Percentiles rank a stretch among this genome's conserved stretches.
Conservation (phyloP, 2,113 vertebrate species). For the Mormoops blainvillei region DNA sequence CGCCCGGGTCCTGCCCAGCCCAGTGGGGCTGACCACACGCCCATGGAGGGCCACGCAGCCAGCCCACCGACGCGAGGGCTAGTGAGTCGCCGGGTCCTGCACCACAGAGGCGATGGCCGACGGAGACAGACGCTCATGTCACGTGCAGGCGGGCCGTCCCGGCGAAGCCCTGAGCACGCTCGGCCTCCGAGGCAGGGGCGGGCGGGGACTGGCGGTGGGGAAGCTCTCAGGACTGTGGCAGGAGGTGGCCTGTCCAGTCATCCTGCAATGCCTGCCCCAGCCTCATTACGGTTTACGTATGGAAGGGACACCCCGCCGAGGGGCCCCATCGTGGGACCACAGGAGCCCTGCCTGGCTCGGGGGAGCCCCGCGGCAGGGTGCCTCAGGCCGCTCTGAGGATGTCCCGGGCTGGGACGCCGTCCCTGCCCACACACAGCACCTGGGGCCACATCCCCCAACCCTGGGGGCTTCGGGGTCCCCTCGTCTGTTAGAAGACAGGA, state of each 20-base stretch:
- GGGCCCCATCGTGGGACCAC: accelerated
- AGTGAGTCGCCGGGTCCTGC: too few species aligned
- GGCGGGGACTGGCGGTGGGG: accelerated
- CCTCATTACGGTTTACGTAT: accelerated
- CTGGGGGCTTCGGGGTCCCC: too few species aligned
- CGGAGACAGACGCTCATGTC: not conserved
- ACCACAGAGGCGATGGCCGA: not conserved
- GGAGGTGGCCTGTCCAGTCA: accelerated
- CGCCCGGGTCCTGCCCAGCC: too few species aligned
- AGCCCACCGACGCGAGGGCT: too few species aligned
- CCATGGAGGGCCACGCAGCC: too few species aligned
- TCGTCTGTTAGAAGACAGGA: accelerated
- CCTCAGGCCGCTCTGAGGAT: accelerated
- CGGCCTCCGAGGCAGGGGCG: too few species aligned
- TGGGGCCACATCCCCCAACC: accelerated
- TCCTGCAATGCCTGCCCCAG: accelerated
- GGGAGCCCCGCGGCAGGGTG: accelerated
- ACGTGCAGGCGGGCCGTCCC: too few species aligned
- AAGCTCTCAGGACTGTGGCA: accelerated
- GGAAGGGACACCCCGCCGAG: accelerated
- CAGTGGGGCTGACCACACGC: too few species aligned
- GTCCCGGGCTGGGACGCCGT: not conserved
- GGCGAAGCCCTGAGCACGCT: too few species aligned
- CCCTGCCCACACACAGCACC: too few species aligned
- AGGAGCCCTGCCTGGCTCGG: accelerated